A percentile compares a stretch with the other conserved stretches of the same genome.
Evolutionary conservation across 1,140 invertebrate species (phyloP).

Genomic region (Paracyclopina nana): DNA sequence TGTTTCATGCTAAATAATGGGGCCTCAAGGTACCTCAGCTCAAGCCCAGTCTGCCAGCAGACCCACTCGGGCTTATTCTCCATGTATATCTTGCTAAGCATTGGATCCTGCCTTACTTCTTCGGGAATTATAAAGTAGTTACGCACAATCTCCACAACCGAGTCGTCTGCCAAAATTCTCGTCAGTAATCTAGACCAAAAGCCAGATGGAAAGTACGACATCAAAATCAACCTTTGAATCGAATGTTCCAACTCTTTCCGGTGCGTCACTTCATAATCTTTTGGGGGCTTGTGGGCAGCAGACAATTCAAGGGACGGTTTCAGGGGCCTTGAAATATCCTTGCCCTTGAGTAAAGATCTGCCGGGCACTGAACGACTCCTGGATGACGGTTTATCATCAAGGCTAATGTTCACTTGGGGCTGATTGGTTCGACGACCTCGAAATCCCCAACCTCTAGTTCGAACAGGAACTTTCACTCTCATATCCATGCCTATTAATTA

Average conservation of each 20-base stretch:
- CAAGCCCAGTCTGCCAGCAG: slow-evolving; percentile 84
- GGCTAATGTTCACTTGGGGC: background rate
- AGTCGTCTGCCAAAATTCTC: slow-evolving; percentile 68
- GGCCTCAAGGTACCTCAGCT: slow-evolving; percentile 57
- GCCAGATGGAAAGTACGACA: slow-evolving; percentile 92
- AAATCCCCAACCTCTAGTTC: slow-evolving; percentile 44
- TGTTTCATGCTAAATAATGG: slow-evolving; percentile 63
- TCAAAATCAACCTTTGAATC: slow-evolving; percentile 42
- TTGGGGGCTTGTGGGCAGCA: slow-evolving; percentile 24
- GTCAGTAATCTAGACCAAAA: slow-evolving; percentile 93
- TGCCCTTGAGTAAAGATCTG: slow-evolving; percentile 3
- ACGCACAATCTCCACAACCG: slow-evolving; percentile 56
- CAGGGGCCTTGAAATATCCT: slow-evolving; percentile 25
- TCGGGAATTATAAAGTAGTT: slow-evolving; percentile 39
- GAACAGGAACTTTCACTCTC: slow-evolving; percentile 37
- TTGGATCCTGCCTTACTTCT: background rate
- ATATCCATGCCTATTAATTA: slow-evolving; percentile 27
- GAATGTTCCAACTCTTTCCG: slow-evolving; percentile 21
- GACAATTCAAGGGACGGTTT: slow-evolving; percentile 34
- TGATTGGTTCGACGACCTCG: slow-evolving; percentile 23
- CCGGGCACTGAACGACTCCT: slow-evolving; percentile 1
- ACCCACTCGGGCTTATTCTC: slow-evolving; percentile 57
- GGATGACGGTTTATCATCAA: background rate
- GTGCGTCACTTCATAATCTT: slow-evolving; percentile 21
- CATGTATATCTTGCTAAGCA: slow-evolving; percentile 8